phyloP scores from a whole-genome alignment of 92 coral and sea anemone species.

The Meandrina meandrites region DNA sequence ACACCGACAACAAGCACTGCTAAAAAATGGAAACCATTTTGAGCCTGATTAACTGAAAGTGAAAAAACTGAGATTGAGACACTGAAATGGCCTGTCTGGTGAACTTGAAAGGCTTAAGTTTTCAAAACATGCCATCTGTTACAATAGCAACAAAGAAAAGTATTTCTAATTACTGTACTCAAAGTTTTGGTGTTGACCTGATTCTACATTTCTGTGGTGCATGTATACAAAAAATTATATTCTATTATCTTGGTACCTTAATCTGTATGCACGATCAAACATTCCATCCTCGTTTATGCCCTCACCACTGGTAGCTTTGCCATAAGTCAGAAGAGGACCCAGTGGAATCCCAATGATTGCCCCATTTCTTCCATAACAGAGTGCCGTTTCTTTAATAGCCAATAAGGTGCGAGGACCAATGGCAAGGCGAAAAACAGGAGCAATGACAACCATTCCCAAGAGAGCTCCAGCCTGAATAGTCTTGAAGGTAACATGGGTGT shows the following conservation, averaged over 20 bases:
- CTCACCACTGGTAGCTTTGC: slow-evolving; percentile 46
- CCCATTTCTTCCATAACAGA: slow-evolving; percentile 64
- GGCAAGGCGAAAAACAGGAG: slow-evolving; percentile 62
- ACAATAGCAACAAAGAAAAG: too few species aligned
- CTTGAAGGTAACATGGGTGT: slow-evolving; percentile 65
- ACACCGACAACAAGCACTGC: too few species aligned
- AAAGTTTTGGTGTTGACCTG: neutral
- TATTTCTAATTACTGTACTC: too few species aligned
- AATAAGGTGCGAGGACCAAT: slow-evolving; percentile 61
- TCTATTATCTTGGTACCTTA: slow-evolving; percentile 28
- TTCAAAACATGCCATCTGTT: too few species aligned
- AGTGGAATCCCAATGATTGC: slow-evolving; percentile 64
- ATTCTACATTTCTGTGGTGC: neutral
- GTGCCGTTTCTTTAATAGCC: slow-evolving; percentile 60
- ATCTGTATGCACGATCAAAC: slow-evolving; percentile 71
- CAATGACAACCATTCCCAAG: slow-evolving; percentile 62
- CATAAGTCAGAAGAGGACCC: slow-evolving; percentile 67
- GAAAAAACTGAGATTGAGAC: too few species aligned
- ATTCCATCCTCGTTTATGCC: slow-evolving; percentile 68
- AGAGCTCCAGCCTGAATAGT: slow-evolving; percentile 71
- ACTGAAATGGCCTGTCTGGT: too few species aligned
- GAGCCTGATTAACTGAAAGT: too few species aligned
- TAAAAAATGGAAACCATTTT: too few species aligned
- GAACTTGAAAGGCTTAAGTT: too few species aligned
- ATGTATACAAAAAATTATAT: neutral